These are phyloP conservation scores for Diaperis boleti DNA, from an alignment of 2,888 invertebrate genomes.

Conservation along the genomic window DNA sequence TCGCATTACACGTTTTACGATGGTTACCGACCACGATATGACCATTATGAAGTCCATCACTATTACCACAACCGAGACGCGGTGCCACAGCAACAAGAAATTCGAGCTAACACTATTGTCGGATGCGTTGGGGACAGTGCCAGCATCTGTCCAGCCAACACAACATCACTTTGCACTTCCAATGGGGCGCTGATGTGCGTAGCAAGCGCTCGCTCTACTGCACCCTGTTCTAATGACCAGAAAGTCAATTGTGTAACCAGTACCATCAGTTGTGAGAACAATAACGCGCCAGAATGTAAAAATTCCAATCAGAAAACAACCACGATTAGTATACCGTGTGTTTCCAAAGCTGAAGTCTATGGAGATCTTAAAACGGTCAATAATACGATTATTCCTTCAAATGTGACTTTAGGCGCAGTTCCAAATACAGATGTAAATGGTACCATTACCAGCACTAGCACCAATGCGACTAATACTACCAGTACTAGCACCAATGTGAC, in stretches of 20 bases:
- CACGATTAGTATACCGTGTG: slow-evolving; percentile 57
- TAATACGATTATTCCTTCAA: slow-evolving; percentile 20
- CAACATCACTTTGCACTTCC: slow-evolving; percentile 61
- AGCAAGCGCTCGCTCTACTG: slow-evolving; percentile 58
- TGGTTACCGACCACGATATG: slow-evolving; percentile 56
- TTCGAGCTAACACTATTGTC: slow-evolving; percentile 59
- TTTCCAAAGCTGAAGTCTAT: slow-evolving; percentile 57
- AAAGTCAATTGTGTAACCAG: slow-evolving; percentile 59
- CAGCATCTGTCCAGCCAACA: slow-evolving; percentile 60
- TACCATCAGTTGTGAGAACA: slow-evolving; percentile 59
- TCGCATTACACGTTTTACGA: slow-evolving; percentile 50
- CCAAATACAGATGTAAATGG: too few relatives aligned
- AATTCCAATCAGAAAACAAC: slow-evolving; percentile 48
- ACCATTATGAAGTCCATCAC: slow-evolving; percentile 62
- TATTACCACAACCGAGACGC: slow-evolving; percentile 58
- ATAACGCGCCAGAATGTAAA: slow-evolving; percentile 57
- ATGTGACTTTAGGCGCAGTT: slow-evolving; percentile 10
- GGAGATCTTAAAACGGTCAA: slow-evolving; percentile 21
- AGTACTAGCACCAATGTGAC: too few relatives aligned
- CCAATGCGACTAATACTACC: slow-evolving; percentile 11
- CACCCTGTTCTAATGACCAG: slow-evolving; percentile 56
- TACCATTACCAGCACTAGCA: not conserved
- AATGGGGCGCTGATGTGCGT: slow-evolving; percentile 65
- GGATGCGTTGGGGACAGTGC: slow-evolving; percentile 60
- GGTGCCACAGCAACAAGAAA: slow-evolving; percentile 49